phyloP scores from a whole-genome alignment of 2,797 vertebrate species.

The Manis javanica region DNA sequence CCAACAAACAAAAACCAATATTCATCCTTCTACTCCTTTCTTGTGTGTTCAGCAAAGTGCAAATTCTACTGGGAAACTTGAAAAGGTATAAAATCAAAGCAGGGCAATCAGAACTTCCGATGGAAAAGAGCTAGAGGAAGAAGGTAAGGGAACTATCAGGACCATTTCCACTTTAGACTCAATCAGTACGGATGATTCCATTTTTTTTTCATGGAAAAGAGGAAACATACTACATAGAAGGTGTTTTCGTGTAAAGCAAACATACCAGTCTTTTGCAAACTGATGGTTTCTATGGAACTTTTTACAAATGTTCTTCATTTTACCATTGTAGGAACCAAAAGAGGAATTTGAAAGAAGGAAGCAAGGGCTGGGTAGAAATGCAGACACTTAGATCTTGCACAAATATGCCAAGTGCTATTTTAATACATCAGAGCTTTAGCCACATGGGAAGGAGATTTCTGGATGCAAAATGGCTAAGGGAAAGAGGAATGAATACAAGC shows the following conservation, averaged over 20 bases:
- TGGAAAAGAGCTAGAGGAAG: neutral
- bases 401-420: too few relatives aligned
- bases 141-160: neutral
- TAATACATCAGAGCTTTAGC: too few relatives aligned
- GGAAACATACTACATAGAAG: neutral
- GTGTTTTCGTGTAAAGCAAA: conserved; percentile 2
- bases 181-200: neutral
- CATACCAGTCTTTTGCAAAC: neutral
- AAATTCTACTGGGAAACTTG: neutral
- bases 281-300: too few relatives aligned
- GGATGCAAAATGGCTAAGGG: too few relatives aligned
- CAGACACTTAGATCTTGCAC: too few relatives aligned
- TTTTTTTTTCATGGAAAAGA: neutral
- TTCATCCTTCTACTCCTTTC: neutral
- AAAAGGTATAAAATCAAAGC: neutral
- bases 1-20: neutral
- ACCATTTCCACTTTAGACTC: neutral
- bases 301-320: too few relatives aligned
- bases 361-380: too few relatives aligned
- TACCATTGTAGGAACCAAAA: too few relatives aligned
- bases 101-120: neutral
- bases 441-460: too few relatives aligned
- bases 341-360: too few relatives aligned
- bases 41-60: neutral
- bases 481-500: too few relatives aligned